phyloP scores from a whole-genome alignment of 2,888 invertebrate species.

The Leptura quadrifasciata region DNA sequence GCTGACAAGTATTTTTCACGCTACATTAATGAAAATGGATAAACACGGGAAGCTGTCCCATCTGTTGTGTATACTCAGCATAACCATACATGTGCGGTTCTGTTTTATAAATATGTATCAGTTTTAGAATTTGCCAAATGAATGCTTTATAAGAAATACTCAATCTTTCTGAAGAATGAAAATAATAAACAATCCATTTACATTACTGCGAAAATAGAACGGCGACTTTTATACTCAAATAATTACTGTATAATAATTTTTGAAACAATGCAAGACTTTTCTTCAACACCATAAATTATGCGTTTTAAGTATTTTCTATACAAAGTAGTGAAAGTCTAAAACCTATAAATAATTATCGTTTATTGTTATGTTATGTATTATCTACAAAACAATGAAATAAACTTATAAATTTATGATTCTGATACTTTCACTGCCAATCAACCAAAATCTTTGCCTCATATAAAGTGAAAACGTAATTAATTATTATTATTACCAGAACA shows the following conservation, averaged over 20 bases:
- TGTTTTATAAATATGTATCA: too few relatives aligned
- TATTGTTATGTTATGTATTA: slow-evolving; percentile 20
- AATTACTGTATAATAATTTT: background rate
- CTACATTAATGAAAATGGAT: too few relatives aligned
- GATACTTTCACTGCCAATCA: slow-evolving; percentile 51
- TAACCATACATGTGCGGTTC: too few relatives aligned
- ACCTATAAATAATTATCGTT: slow-evolving; percentile 5
- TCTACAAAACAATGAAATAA: slow-evolving; percentile 30
- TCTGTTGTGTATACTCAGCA: too few relatives aligned
- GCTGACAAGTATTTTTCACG: too few relatives aligned
- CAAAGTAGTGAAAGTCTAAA: background rate
- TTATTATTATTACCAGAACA: slow-evolving; percentile 8
- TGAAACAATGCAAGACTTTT: background rate
- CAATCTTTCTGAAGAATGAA: too few relatives aligned
- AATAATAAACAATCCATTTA: background rate
- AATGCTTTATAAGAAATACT: too few relatives aligned
- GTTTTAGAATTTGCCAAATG: too few relatives aligned
- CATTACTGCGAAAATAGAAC: background rate
- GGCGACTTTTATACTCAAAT: background rate
- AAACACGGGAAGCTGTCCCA: too few relatives aligned
- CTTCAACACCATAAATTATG: background rate
- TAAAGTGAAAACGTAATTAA: slow-evolving; percentile 33
- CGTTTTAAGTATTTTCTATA: background rate
- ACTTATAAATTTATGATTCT: slow-evolving; percentile 25
- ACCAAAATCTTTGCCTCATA: slow-evolving; percentile 45